phyloP scores from a whole-genome alignment of 2,113 vertebrate species.

The Henicopernis longicauda region DNA sequence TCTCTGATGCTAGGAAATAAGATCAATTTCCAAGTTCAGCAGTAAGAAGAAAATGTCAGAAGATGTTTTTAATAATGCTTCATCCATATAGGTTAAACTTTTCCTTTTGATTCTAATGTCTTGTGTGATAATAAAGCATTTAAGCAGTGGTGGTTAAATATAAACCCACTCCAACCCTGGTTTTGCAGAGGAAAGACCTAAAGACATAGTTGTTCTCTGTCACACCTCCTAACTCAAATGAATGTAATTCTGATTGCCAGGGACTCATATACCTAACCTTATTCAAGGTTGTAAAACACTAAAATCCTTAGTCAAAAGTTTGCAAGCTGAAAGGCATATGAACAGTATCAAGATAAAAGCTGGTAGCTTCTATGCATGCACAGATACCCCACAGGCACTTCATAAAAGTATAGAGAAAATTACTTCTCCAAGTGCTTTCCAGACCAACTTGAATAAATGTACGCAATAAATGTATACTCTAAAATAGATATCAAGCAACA shows the following conservation, averaged over 20 bases:
- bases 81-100: not conserved
- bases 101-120: not conserved
- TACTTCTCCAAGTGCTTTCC: not conserved
- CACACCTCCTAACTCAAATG: not conserved
- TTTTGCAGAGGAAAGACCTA: not conserved
- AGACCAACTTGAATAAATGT: not conserved
- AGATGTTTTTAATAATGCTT: slow-evolving; percentile 19
- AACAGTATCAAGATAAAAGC: not conserved
- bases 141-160: not conserved
- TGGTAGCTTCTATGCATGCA: accelerated
- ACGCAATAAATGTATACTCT: not conserved
- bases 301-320: not conserved
- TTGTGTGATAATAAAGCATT: not conserved
- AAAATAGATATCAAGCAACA: not conserved
- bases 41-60: slow-evolving; percentile 54
- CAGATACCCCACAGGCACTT: not conserved
- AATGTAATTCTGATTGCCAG: not conserved
- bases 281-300: not conserved
- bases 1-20: slow-evolving; percentile 45
- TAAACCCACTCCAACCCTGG: not conserved
- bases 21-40: slow-evolving; percentile 49
- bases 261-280: not conserved
- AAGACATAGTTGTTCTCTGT: not conserved
- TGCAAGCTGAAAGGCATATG: not conserved
- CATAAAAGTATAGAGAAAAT: not conserved